Percentiles rank a stretch among this genome's conserved stretches.
Conservation (phyloP, 1,140 invertebrate species). For the Cydia splendana region DNA sequence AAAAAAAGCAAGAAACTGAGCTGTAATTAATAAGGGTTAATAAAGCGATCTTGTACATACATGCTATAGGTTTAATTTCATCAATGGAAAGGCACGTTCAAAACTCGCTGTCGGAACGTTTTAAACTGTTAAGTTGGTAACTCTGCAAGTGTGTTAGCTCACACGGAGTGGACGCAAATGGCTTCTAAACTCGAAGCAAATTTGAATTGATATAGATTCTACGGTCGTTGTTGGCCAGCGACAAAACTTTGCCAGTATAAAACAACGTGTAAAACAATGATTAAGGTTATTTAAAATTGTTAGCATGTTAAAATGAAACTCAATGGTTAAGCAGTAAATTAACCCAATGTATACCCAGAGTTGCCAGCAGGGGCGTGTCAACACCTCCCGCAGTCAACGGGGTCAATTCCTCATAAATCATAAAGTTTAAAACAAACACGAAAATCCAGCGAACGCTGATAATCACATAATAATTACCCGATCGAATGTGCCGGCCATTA, state of each 20-base stretch:
- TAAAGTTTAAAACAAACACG: conserved; percentile 59
- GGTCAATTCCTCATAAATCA: conserved; percentile 65
- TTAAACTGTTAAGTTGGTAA: conserved; percentile 46
- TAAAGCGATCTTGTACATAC: neutral
- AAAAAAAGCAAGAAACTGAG: neutral
- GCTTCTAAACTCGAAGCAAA: conserved; percentile 28
- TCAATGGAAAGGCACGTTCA: conserved; percentile 48
- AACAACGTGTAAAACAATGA: neutral
- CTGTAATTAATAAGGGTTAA: neutral
- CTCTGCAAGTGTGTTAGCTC: conserved; percentile 52
- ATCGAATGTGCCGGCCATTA: conserved; percentile 41
- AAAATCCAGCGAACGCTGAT: conserved; percentile 50
- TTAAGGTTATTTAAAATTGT: neutral
- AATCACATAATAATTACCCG: conserved; percentile 63
- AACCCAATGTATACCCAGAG: conserved; percentile 15
- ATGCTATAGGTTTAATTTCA: conserved; percentile 31
- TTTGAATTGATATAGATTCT: conserved; percentile 32
- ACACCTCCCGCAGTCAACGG: conserved; percentile 35
- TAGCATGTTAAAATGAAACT: conserved; percentile 9
- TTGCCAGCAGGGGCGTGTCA: conserved; percentile 30
- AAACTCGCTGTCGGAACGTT: conserved; percentile 50
- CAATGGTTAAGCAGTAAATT: conserved; percentile 25
- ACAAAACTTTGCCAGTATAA: neutral
- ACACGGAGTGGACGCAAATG: conserved; percentile 20
- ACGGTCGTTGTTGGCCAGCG: neutral